Percentiles rank a stretch among this genome's conserved stretches.
Evolutionary conservation across 2,888 invertebrate genomes (phyloP).

Genomic region (Priocnemis perturbator): DNA sequence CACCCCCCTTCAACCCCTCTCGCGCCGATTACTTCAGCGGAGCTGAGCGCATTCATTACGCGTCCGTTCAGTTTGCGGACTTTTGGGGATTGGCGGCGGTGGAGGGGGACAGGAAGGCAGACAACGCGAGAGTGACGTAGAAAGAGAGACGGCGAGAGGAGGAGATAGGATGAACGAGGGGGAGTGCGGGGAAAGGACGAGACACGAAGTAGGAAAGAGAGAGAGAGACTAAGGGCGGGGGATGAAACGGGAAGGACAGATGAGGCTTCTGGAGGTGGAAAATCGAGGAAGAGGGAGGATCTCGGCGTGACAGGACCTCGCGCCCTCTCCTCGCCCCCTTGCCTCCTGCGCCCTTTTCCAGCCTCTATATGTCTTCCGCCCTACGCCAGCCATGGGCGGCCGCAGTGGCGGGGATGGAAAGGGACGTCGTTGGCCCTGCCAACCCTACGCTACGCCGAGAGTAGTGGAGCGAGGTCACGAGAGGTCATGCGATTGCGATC

Average conservation of each 20-base stretch:
- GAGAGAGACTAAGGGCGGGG: slow-evolving; percentile 13
- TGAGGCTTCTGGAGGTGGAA: slow-evolving; percentile 36
- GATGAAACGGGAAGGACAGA: slow-evolving; percentile 48
- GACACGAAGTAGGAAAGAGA: slow-evolving; percentile 7
- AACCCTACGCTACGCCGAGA: slow-evolving; percentile 46
- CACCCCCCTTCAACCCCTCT: slow-evolving; percentile 21
- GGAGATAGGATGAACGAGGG: slow-evolving; percentile 5
- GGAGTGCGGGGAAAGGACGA: slow-evolving; percentile 25
- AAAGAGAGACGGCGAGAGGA: neutral
- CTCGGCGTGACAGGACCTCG: slow-evolving; percentile 5
- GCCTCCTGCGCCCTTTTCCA: neutral
- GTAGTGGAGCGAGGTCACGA: slow-evolving; percentile 58
- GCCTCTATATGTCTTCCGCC: neutral
- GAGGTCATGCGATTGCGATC: slow-evolving; percentile 59
- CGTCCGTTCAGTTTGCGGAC: slow-evolving; percentile 61
- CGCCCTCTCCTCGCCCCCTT: neutral
- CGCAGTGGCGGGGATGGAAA: slow-evolving; percentile 36
- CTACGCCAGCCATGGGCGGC: slow-evolving; percentile 29
- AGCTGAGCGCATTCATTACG: slow-evolving; percentile 64
- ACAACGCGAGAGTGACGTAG: neutral
- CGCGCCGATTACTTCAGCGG: slow-evolving; percentile 60
- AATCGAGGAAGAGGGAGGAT: slow-evolving; percentile 32
- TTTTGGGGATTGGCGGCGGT: slow-evolving; percentile 49
- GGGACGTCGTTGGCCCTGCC: slow-evolving; percentile 57
- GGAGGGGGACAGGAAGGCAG: neutral